Evolutionary conservation across 2,797 vertebrate genomes (phyloP).

Genomic region (Sebastes nivosus): DNA sequence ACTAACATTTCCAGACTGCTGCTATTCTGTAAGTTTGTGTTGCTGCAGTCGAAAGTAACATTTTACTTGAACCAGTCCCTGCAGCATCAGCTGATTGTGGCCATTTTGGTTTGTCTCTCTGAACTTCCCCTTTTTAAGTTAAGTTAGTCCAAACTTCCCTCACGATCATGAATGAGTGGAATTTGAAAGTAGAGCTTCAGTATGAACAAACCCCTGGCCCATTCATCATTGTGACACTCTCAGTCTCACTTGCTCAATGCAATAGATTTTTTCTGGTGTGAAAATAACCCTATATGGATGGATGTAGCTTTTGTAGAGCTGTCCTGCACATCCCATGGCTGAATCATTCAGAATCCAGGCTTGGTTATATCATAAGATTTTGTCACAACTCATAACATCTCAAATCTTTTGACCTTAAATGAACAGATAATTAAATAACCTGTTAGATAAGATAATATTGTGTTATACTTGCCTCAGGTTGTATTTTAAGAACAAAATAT

Average conservation of each 20-base stretch:
- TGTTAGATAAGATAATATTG: neutral
- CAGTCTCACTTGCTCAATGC: constrained; percentile 13
- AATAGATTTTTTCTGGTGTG: constrained; percentile 3
- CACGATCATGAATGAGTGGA: constrained; percentile 45
- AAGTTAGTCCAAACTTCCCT: constrained; percentile 9
- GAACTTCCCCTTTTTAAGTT: constrained; percentile 42
- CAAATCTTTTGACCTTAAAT: neutral
- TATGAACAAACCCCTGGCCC: constrained; percentile 24
- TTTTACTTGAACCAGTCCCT: constrained; percentile 2
- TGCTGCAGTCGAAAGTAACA: neutral
- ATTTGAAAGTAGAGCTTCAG: constrained; percentile 39
- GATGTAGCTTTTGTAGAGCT: constrained; percentile 9
- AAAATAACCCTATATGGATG: constrained; percentile 34
- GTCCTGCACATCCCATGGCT: neutral
- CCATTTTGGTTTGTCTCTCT: constrained; percentile 19
- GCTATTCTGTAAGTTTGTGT: neutral
- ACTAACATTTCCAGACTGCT: neutral
- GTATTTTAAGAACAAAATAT: constrained; percentile 13
- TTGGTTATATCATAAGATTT: neutral
- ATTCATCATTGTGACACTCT: constrained; percentile 45
- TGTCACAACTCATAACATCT: neutral
- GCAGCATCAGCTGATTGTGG: constrained; percentile 32
- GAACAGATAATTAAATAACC: neutral
- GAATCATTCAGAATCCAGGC: constrained; percentile 16
- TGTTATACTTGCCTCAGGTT: neutral